Evolutionary conservation across 1,140 invertebrate species (phyloP), one percentile per base, ranked within the genome.

Genomic region (Oppia nitens): DNA sequence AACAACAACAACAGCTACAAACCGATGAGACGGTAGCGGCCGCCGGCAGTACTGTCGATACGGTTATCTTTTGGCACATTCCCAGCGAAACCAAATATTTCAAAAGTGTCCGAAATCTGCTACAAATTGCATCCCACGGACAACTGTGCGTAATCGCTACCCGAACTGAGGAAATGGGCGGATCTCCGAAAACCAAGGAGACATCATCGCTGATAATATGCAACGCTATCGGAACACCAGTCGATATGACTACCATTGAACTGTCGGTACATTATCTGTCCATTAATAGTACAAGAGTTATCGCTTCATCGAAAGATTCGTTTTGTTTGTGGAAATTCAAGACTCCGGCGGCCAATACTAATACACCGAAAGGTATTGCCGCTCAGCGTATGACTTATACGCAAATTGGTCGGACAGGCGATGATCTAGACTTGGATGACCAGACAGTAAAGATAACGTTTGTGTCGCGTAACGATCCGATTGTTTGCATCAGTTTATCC

Each of bases 1-100:
- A 14, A 20, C 24, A 28, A n/a, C 52, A 6, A 40, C 32, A 40
- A 40, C 32, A 40, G 17, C 17, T 6, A 40, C 32, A 17, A 40
- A 40, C 32, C 6, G 32, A 40, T 40, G 6, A 6, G 6, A 40
- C 32, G 17, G 17, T n/a, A 40, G 32, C 17, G 12, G 47, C 21
- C 47, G 70, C 75, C n/a, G n/a, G n/a, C n/a, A n/a, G n/a, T n/a
- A n/a, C n/a, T n/a, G 32, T 83, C 84, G 29, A 78, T 66, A 79
- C 81, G 49, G 79, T 97, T 4, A 84, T 83, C 1, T 97, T 97
- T 72, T 97, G 92, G 89, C 88, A 97, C 69, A 89, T 82, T 0
- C 81, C 80, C 21, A 90, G 85, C 57, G 85, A 90, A 72, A 84
- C 89, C 67, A 77, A 79, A 68, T 81, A 83, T 69, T 77, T 80